Evolutionary conservation across 2,113 vertebrate genomes (phyloP).

Genomic region (Stictonetta naevosa): DNA sequence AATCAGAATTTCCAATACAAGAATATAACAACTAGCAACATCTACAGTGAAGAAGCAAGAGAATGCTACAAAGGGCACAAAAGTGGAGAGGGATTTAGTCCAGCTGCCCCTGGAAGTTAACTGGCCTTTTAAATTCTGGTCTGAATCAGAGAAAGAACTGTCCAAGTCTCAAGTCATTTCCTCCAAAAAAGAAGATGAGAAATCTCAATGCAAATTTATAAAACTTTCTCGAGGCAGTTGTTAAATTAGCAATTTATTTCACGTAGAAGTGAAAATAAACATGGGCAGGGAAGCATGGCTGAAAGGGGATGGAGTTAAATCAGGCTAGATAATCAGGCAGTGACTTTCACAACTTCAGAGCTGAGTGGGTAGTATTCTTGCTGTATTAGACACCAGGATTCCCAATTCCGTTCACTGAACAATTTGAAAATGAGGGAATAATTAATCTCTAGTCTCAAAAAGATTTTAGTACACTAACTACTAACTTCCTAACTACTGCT

Average conservation of each 20-base stretch:
- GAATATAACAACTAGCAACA: not conserved
- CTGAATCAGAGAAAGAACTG: not conserved
- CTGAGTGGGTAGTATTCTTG: not conserved
- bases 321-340: not conserved
- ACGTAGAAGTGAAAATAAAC: not conserved
- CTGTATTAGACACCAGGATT: not conserved
- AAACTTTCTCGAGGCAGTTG: not conserved
- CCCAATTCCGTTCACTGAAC: not conserved
- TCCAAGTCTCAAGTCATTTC: not conserved
- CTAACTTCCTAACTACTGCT: not conserved
- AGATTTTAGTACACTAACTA: not conserved
- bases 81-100: not conserved
- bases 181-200: not conserved
- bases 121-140: not conserved
- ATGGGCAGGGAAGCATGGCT: not conserved
- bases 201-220: not conserved
- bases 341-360: not conserved
- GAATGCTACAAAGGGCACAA: not conserved
- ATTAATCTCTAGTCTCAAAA: not conserved
- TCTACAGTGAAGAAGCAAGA: not conserved
- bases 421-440: not conserved
- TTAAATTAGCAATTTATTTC: not conserved
- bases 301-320: not conserved
- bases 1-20: not conserved
- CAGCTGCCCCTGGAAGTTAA: not conserved